Evolutionary conservation across 2,888 invertebrate species (phyloP).

Genomic region (Anodontia alba): DNA sequence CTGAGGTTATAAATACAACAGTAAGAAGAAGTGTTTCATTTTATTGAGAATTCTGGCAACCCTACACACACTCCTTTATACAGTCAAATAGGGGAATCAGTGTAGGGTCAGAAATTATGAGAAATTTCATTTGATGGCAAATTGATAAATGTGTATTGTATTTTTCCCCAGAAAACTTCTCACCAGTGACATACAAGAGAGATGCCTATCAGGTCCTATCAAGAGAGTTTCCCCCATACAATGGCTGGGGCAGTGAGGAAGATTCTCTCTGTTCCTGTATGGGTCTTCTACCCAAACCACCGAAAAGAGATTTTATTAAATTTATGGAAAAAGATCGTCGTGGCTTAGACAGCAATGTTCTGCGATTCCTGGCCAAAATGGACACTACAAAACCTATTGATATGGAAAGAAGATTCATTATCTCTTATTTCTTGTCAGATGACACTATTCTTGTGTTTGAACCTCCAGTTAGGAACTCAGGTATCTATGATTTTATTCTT

Average conservation of each 20-base stretch:
- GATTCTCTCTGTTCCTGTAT: conserved; percentile 95
- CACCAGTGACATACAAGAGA: conserved; percentile 86
- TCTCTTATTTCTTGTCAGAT: conserved; percentile 84
- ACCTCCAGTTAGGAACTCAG: conserved; percentile 84
- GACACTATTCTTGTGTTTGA: conserved; percentile 84
- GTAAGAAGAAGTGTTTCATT: too few relatives aligned
- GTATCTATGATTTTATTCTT: too few relatives aligned
- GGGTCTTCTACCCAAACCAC: conserved; percentile 92
- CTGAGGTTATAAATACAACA: too few relatives aligned
- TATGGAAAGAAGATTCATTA: conserved; percentile 83
- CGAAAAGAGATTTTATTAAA: conserved; percentile 91
- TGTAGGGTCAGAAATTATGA: too few relatives aligned
- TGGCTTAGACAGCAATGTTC: conserved; percentile 90
- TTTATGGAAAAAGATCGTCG: conserved; percentile 91
- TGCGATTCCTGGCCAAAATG: conserved; percentile 92
- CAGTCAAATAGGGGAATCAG: too few relatives aligned
- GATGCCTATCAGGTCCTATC: conserved; percentile 37
- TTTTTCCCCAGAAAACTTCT: conserved; percentile 86
- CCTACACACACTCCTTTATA: too few relatives aligned
- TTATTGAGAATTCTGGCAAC: too few relatives aligned
- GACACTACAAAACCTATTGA: conserved; percentile 88
- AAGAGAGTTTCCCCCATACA: conserved; percentile 91
- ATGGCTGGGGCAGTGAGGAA: conserved; percentile 95
- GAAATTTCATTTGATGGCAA: too few relatives aligned
- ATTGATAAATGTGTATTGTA: background rate